phyloP scores from a whole-genome alignment of 2,113 vertebrate genomes.

The Petromus typicus region DNA sequence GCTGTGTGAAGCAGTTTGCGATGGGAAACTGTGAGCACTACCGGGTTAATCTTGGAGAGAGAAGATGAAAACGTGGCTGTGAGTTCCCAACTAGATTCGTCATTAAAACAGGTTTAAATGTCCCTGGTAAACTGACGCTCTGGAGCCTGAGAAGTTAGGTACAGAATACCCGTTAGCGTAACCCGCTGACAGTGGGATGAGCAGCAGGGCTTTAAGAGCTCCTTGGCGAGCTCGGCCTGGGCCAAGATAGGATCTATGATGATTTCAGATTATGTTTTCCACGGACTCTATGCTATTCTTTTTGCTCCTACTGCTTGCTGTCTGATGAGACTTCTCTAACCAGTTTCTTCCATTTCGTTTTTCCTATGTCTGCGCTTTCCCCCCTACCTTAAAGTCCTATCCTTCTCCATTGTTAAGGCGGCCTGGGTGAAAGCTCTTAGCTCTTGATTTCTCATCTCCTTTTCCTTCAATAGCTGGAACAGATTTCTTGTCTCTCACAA shows the following conservation, averaged over 20 bases:
- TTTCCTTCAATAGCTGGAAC: neutral
- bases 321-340: neutral
- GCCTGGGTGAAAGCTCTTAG: neutral
- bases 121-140: neutral
- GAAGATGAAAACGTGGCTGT: slow-evolving; percentile 9
- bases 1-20: slow-evolving; percentile 27
- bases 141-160: neutral
- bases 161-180: neutral
- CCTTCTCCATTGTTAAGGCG: neutral
- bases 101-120: slow-evolving; percentile 52
- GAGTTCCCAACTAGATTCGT: slow-evolving; percentile 17
- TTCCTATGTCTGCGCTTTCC: neutral
- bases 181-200: neutral
- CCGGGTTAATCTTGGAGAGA: slow-evolving; percentile 42
- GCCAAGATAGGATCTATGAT: neutral
- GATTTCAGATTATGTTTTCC: neutral
- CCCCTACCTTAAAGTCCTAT: slow-evolving; percentile 13
- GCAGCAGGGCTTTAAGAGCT: neutral
- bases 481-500: neutral
- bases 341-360: neutral
- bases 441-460: neutral
- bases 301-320: neutral
- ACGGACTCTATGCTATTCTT: neutral
- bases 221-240: neutral
- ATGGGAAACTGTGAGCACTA: slow-evolving; percentile 46